Base-by-base conservation (phyloP, 2,888 invertebrate species). In the Ophion slaviceki region DNA sequence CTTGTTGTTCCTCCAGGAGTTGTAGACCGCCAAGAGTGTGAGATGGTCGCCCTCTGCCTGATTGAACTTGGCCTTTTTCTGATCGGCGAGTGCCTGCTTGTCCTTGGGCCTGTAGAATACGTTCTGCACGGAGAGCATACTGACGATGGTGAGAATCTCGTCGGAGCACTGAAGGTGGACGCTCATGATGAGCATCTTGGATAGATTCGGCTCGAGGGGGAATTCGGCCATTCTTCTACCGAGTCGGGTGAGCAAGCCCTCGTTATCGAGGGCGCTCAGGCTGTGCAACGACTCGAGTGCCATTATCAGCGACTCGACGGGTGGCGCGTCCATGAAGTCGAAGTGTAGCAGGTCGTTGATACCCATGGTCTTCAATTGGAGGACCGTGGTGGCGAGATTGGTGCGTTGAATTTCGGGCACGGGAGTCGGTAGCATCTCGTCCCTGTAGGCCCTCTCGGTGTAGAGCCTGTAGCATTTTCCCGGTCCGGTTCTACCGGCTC, bases 241-340 rank as follows among this genome's bases (percentile, higher is more conserved):
- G 0, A 98, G 95, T 59, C 98, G 95, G 0, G 97, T 98, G 14
- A 98, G 94, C 64, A 98, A 95, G 14, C 99, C 98, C 94, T 98
- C 98, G 86, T 99, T 98, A 93, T 99, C 99, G 14, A 99, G 95
- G 0, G 99, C 99, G 59, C 98, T 98, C 3, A 99, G 95, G 6
- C 99, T 99, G 94, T 99, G 99, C 87, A 99, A 95, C 90, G 99
- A 98, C 92, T 99, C 99, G 89, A 99, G 95, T 20, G 99, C 99
- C 97, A 99, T 99, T 85, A 99, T 98, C 88, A 99, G 96, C 0
- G 99, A 98, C 95, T 99, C 99, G 28, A 99, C 98, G 0, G 99
- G 99, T 36, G 99, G 99, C 0, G 99, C 98, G 94, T 99, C 99
- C 99, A 99, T 99, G 95, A 99, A 99, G 95, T 99, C 99, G 94